Conservation (phyloP, 2,888 invertebrate species). For the Apantesis nais region DNA sequence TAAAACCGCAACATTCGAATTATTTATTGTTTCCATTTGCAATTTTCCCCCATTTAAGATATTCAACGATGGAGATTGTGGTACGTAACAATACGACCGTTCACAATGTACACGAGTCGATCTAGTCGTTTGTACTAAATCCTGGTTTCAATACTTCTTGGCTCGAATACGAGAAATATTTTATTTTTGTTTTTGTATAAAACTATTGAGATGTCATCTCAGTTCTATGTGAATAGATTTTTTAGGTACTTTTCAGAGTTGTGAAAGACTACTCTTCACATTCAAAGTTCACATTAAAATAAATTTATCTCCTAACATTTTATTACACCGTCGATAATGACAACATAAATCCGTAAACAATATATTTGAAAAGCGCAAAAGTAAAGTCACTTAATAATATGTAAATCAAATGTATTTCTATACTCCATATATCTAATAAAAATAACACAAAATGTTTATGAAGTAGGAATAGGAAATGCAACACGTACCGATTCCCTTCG, state of each 20-base stretch:
- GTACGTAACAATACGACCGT: constrained; percentile 43
- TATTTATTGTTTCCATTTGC: constrained; percentile 75
- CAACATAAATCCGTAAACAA: no score
- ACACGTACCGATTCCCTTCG: constrained; percentile 52
- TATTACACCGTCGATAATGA: no score
- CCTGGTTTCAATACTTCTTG: constrained; percentile 31
- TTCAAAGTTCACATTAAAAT: no score
- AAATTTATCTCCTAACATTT: no score
- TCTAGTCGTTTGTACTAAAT: constrained; percentile 45
- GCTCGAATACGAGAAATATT: constrained; percentile 24
- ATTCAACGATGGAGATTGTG: constrained; percentile 55
- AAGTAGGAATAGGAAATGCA: constrained; percentile 31
- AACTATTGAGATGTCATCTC: constrained; percentile 22
- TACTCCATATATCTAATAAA: background rate
- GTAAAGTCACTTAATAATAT: background rate
- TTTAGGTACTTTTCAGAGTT: constrained; percentile 26
- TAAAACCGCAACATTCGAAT: constrained; percentile 72
- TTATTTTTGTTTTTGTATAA: constrained; percentile 36
- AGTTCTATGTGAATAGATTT: constrained; percentile 32
- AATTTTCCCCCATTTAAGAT: constrained; percentile 63
- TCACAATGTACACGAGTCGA: constrained; percentile 48
- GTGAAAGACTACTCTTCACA: constrained; percentile 8
- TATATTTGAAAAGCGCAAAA: background rate
- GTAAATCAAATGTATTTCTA: background rate
- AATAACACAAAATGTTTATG: background rate